Evolutionary conservation across 2,797 vertebrate species (phyloP).

Genomic region (Coregonus sp.): DNA sequence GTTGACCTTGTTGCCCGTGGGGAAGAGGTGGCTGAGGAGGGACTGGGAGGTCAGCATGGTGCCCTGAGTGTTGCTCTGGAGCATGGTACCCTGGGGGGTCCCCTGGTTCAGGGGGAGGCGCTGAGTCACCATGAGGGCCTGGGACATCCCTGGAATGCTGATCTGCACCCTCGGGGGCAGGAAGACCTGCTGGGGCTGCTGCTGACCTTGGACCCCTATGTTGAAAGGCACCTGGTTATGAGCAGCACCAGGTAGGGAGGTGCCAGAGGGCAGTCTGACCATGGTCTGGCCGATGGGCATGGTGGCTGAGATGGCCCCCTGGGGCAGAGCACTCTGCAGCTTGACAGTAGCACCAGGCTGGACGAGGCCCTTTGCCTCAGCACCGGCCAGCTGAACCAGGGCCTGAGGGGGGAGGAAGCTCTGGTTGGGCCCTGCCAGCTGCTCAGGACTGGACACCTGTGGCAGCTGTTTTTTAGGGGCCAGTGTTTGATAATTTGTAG

Average conservation of each 20-base stretch:
- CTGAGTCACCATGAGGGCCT: conserved; percentile 75
- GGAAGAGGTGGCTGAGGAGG: conserved; percentile 89
- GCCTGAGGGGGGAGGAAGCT: conserved; percentile 77
- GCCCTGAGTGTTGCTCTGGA: conserved; percentile 78
- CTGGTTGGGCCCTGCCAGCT: conserved; percentile 60
- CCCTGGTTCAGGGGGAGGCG: conserved; percentile 75
- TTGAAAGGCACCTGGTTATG: conserved; percentile 63
- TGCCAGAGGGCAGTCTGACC: conserved; percentile 61
- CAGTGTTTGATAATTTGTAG: conserved; percentile 51
- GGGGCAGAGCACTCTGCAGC: conserved; percentile 66
- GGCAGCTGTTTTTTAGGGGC: conserved; percentile 62
- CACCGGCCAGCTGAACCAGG: conserved; percentile 79
- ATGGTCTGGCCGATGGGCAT: conserved; percentile 41
- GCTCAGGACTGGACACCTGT: conserved; percentile 49
- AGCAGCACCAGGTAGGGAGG: conserved; percentile 48
- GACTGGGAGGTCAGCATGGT: conserved; percentile 88
- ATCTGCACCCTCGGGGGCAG: conserved; percentile 74
- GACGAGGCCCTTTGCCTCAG: conserved; percentile 79
- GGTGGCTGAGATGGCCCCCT: conserved; percentile 41
- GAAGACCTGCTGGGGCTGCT: conserved; percentile 69
- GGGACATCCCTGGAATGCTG: conserved; percentile 66
- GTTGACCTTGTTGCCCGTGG: conserved; percentile 91
- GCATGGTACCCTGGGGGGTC: conserved; percentile 75
- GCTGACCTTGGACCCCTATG: conserved; percentile 60
- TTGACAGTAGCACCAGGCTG: conserved; percentile 74